phyloP scores from a whole-genome alignment of 2,113 vertebrate species.

The Turnix velox region DNA sequence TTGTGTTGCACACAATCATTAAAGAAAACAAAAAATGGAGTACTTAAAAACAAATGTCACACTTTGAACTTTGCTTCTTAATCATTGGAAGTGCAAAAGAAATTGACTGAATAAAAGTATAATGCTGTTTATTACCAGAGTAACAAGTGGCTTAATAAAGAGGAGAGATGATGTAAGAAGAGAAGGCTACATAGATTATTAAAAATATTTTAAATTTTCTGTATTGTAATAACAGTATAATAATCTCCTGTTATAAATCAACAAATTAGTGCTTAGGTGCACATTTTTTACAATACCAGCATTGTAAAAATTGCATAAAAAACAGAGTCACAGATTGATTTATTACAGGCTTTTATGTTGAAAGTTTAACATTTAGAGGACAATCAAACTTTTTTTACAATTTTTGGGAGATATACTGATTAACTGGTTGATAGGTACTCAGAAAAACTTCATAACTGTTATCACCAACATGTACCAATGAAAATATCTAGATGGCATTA shows the following conservation, averaged over 20 bases:
- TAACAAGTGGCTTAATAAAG: neutral
- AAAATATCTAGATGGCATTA: neutral
- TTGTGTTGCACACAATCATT: neutral
- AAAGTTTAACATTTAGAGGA: neutral
- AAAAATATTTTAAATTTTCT: neutral
- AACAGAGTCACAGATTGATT: neutral
- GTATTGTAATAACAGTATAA: neutral
- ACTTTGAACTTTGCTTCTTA: neutral
- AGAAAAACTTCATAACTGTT: neutral
- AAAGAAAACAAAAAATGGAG: neutral
- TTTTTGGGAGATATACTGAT: neutral
- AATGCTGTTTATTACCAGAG: neutral
- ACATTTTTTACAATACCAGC: neutral
- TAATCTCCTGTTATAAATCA: neutral
- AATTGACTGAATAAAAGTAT: neutral
- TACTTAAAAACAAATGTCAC: neutral
- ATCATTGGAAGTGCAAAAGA: neutral
- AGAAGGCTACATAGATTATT: neutral
- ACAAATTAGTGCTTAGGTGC: neutral
- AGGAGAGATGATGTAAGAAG: neutral
- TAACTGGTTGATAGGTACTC: neutral
- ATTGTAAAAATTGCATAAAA: neutral
- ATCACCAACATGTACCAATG: neutral
- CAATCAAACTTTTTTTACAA: neutral
- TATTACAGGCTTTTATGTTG: neutral